Conservation (phyloP, 2,797 vertebrate genomes). For the Numenius phaeopus region DNA sequence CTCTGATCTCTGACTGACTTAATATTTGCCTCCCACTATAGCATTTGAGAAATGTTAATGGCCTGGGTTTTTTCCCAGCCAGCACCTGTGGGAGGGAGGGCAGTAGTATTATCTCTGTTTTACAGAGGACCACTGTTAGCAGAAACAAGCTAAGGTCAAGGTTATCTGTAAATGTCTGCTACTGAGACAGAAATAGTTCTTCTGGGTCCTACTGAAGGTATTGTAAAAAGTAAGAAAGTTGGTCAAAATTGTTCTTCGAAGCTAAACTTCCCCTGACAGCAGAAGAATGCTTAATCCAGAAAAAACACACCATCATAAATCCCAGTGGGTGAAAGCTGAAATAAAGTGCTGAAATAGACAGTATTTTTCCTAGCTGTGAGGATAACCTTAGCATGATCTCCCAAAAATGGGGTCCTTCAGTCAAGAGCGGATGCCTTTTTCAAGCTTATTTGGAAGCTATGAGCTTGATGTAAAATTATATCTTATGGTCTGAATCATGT, state of each 20-base stretch:
- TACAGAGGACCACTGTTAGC: background rate
- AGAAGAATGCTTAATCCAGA: background rate
- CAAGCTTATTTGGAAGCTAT: background rate
- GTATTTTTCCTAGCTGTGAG: background rate
- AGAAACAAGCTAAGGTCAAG: constrained; percentile 22
- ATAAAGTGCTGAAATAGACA: background rate
- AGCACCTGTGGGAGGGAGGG: constrained; percentile 23
- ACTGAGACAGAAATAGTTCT: background rate
- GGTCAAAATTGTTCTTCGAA: background rate
- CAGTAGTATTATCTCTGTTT: background rate
- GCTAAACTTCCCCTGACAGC: background rate
- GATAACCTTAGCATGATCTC: background rate
- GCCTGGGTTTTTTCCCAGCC: background rate
- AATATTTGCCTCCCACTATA: background rate
- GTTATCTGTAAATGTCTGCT: background rate
- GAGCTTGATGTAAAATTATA: background rate
- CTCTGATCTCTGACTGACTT: constrained; percentile 16
- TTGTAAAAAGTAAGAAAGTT: background rate
- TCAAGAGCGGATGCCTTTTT: background rate
- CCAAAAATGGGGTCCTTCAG: background rate
- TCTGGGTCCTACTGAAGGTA: background rate
- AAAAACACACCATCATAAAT: background rate
- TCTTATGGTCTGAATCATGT: background rate
- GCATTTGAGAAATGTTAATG: constrained; percentile 5
- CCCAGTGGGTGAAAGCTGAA: background rate